Conservation (phyloP, 2,113 vertebrate genomes). For the Aythya baeri region DNA sequence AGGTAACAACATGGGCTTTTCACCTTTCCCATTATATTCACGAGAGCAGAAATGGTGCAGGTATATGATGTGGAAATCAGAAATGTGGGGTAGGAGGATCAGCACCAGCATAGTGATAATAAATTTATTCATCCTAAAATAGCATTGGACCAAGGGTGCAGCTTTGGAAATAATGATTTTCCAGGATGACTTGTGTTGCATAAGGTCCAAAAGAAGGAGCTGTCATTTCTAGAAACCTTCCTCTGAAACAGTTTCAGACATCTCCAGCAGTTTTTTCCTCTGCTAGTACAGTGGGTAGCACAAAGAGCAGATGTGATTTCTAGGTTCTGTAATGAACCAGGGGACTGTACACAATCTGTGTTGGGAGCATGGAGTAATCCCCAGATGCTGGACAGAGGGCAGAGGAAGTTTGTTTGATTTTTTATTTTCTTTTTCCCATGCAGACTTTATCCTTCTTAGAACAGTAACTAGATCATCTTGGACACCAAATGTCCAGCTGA, state of each 20-base stretch:
- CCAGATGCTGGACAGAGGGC: background rate
- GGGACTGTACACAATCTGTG: no score
- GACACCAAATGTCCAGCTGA: background rate
- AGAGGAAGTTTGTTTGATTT: background rate
- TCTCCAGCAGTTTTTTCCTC: background rate
- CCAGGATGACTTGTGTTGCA: background rate
- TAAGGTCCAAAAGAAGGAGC: background rate
- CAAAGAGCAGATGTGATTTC: background rate
- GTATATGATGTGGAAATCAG: background rate
- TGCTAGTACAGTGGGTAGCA: background rate
- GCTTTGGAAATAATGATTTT: background rate
- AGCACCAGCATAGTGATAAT: background rate
- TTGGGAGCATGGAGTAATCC: background rate
- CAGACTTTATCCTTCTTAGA: background rate
- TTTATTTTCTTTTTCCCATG: background rate
- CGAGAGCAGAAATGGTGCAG: slow-evolving; percentile 4
- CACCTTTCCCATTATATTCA: background rate
- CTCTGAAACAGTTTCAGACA: background rate
- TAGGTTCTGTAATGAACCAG: background rate
- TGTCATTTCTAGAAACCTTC: background rate
- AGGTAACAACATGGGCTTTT: slow-evolving; percentile 83
- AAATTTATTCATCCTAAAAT: background rate
- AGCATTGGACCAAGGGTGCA: background rate
- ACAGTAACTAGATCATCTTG: background rate
- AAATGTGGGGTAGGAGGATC: background rate